A percentile compares a stretch with the other conserved stretches of the same genome.
Evolutionary conservation across 2,888 invertebrate genomes (phyloP).

Genomic region (Microctonus aethiopoides): DNA sequence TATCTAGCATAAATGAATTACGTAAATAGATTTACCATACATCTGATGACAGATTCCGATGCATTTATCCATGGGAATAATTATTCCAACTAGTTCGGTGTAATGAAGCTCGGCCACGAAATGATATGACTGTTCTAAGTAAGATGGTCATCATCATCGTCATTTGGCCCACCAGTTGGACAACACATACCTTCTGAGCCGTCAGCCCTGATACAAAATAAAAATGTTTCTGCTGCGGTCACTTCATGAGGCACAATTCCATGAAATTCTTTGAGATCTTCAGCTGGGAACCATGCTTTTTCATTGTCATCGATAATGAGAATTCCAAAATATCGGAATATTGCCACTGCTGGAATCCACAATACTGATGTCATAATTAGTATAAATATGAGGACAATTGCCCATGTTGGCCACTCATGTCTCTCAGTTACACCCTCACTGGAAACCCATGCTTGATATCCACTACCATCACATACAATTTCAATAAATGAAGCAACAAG

Average conservation of each 20-base stretch:
- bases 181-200: constrained; percentile 87
- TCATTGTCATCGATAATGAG: constrained; percentile 88
- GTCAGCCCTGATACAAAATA: constrained; percentile 87
- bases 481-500: constrained; percentile 85
- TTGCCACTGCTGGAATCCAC: constrained; percentile 88
- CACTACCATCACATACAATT: constrained; percentile 82
- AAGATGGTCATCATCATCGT: constrained; percentile 65
- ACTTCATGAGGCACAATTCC: constrained; percentile 88
- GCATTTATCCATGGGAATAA: constrained; percentile 22
- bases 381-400: constrained; percentile 78
- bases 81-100: constrained; percentile 38
- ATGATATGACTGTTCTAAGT: constrained; percentile 42
- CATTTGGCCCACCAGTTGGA: constrained; percentile 73
- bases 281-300: constrained; percentile 92
- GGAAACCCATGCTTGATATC: constrained; percentile 87
- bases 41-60: not conserved
- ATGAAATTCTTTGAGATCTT: constrained; percentile 88
- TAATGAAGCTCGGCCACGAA: constrained; percentile 40
- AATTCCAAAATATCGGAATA: constrained; percentile 83
- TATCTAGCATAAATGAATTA: not conserved
- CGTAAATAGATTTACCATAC: constrained; percentile 15
- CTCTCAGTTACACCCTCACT: constrained; percentile 78
- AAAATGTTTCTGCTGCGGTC: constrained; percentile 78
- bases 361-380: constrained; percentile 83
- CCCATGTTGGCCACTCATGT: constrained; percentile 91